These are phyloP conservation scores for Coenonympha glycerion DNA, from an alignment of 2,888 invertebrate genomes.

Conservation along the genomic window DNA sequence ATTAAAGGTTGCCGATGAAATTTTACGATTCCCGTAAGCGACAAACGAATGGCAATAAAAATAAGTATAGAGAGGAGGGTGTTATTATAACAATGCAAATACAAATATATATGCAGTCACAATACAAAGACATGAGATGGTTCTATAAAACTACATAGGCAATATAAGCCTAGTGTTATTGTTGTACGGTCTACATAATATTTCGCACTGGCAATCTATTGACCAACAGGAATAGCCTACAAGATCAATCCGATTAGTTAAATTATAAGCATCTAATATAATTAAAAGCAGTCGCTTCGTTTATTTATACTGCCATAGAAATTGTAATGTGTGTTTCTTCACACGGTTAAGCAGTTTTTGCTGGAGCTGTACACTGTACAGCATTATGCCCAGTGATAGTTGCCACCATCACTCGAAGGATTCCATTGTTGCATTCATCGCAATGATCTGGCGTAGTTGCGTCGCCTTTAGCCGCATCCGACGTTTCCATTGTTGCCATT, in stretches of 20 bases:
- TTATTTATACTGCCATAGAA: neutral
- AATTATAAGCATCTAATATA: too few relatives aligned
- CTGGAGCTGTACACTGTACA: constrained; percentile 46
- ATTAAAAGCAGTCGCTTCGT: neutral
- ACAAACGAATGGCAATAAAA: constrained; percentile 64
- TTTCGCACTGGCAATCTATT: neutral
- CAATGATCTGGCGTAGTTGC: constrained; percentile 67
- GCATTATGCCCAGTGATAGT: constrained; percentile 62
- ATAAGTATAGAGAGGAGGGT: constrained; percentile 50
- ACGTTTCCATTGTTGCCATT: constrained; percentile 73
- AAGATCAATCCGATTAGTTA: too few relatives aligned
- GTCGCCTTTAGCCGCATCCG: constrained; percentile 69
- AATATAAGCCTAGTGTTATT: neutral
- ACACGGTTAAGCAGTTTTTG: constrained; percentile 40
- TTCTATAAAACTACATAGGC: neutral
- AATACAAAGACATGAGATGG: constrained; percentile 12
- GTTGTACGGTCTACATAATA: neutral
- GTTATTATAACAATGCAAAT: constrained; percentile 27
- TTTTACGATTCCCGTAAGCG: constrained; percentile 69
- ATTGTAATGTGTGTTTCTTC: constrained; percentile 6
- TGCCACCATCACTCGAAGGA: constrained; percentile 68
- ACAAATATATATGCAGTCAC: too few relatives aligned
- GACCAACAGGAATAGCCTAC: too few relatives aligned
- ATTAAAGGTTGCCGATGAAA: constrained; percentile 69
- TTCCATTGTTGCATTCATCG: constrained; percentile 73